A percentile compares a stretch with the other conserved stretches of the same genome.
Evolutionary conservation across 2,797 vertebrate species (phyloP).

Genomic region (Manis pentadactyla): DNA sequence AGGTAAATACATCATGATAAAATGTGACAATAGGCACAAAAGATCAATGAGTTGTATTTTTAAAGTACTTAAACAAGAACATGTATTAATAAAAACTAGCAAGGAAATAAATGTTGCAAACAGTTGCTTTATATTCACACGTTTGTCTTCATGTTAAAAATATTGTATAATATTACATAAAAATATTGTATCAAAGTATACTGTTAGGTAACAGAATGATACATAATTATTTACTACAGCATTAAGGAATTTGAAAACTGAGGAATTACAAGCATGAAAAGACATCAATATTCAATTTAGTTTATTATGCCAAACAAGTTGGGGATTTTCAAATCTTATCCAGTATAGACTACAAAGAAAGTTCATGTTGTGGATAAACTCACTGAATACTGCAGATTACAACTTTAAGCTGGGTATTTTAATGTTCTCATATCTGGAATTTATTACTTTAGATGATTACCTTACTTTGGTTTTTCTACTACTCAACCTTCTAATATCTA

Average conservation of each 20-base stretch:
- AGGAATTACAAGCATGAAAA: constrained; percentile 52
- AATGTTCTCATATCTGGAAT: constrained; percentile 6
- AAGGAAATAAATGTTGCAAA: constrained; percentile 40
- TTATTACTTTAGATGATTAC: not conserved
- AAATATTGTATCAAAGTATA: not conserved
- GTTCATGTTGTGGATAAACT: constrained; percentile 21
- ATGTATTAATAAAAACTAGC: constrained; percentile 20
- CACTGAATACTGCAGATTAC: not conserved
- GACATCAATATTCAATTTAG: constrained; percentile 49
- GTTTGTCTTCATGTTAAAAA: constrained; percentile 56
- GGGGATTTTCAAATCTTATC: constrained; percentile 54
- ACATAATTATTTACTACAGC: constrained; percentile 44
- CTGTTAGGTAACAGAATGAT: constrained; percentile 53
- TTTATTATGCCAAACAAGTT: constrained; percentile 37
- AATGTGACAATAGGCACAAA: not conserved
- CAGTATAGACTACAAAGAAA: constrained; percentile 43
- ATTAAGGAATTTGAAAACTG: constrained; percentile 56
- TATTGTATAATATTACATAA: not conserved
- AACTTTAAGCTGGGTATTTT: constrained; percentile 18
- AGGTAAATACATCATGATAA: constrained; percentile 1
- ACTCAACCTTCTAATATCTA: not conserved
- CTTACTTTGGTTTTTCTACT: not conserved
- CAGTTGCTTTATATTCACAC: constrained; percentile 16
- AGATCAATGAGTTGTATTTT: not conserved
- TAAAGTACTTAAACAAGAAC: not conserved